Evolutionary conservation across 1,140 invertebrate genomes (phyloP).

Genomic region (Apis dorsata): DNA sequence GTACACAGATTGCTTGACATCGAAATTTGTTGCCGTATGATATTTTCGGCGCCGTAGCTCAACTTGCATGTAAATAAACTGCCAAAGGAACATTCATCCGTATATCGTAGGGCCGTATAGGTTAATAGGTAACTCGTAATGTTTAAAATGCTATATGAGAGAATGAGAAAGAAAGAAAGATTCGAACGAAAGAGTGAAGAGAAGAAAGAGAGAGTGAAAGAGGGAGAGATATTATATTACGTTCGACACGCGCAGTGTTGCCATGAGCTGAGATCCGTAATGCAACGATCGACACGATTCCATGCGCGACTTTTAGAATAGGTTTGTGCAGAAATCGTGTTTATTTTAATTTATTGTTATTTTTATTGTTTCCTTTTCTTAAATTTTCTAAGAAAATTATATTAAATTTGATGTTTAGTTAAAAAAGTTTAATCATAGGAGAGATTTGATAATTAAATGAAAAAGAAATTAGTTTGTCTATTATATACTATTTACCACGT

Average conservation of each 20-base stretch:
- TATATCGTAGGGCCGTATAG: slow-evolving; percentile 66
- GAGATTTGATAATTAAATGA: background rate
- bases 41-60: slow-evolving; percentile 45
- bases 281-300: slow-evolving; percentile 57
- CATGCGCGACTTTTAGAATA: slow-evolving; percentile 55
- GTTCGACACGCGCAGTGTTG: slow-evolving; percentile 52
- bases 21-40: slow-evolving; percentile 24
- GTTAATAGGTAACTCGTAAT: slow-evolving; percentile 68
- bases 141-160: slow-evolving; percentile 58
- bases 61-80: slow-evolving; percentile 72
- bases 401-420: background rate
- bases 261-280: slow-evolving; percentile 57
- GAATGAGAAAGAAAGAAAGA: slow-evolving; percentile 50
- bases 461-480: background rate
- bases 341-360: slow-evolving; percentile 15
- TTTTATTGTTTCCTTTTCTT: background rate
- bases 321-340: slow-evolving; percentile 60
- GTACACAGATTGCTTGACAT: slow-evolving; percentile 20
- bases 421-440: too few relatives aligned
- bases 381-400: background rate
- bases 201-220: slow-evolving; percentile 27
- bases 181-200: slow-evolving; percentile 43
- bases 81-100: slow-evolving; percentile 68
- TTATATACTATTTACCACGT: background rate
- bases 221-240: slow-evolving; percentile 24